phyloP scores from a whole-genome alignment of 1,140 invertebrate species.

The Caenorhabditis inopinata region DNA sequence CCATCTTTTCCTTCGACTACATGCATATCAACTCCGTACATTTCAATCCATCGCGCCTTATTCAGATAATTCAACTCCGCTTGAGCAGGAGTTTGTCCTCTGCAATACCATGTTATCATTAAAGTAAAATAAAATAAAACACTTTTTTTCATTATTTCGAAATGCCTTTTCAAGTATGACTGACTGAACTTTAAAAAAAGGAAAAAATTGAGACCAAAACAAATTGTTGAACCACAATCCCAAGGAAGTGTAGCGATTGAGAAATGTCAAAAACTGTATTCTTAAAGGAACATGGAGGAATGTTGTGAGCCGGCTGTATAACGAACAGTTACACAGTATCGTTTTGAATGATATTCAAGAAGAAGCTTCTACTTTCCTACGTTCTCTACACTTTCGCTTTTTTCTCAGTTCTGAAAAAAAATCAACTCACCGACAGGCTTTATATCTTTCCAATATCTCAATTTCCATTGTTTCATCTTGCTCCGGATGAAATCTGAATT shows the following conservation, averaged over 20 bases:
- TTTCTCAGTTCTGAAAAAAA: neutral
- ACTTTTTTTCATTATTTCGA: too few species aligned
- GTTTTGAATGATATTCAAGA: too few species aligned
- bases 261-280: too few species aligned
- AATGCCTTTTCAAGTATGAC: too few species aligned
- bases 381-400: neutral
- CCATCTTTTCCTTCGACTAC: slow-evolving; percentile 86
- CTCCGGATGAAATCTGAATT: slow-evolving; percentile 90
- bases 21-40: slow-evolving; percentile 95
- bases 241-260: too few species aligned
- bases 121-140: too few species aligned
- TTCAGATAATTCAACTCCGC: slow-evolving; percentile 88
- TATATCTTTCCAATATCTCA: slow-evolving; percentile 84
- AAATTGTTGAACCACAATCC: too few species aligned
- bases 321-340: too few species aligned
- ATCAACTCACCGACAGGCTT: slow-evolving; percentile 73
- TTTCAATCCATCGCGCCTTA: slow-evolving; percentile 90
- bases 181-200: too few species aligned
- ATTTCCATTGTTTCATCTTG: slow-evolving; percentile 91
- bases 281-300: too few species aligned
- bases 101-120: slow-evolving; percentile 59
- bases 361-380: neutral
- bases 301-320: too few species aligned
- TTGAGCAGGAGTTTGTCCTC: slow-evolving; percentile 81
- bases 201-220: too few species aligned